phyloP scores from a whole-genome alignment of 1,140 invertebrate genomes.

The Anastrepha ludens region DNA sequence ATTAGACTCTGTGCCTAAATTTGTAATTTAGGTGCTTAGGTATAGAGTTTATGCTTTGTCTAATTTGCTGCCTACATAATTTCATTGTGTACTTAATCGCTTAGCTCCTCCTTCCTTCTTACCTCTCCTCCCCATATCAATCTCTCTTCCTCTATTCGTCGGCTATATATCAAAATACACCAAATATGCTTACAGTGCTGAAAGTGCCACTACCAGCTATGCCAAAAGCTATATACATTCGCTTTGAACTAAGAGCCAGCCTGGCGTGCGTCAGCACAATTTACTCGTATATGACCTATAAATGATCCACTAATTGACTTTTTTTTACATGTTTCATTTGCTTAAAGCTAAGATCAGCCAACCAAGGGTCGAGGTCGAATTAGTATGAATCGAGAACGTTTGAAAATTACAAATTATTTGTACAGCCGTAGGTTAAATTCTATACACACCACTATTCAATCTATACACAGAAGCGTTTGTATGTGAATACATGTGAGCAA shows the following conservation, averaged over 20 bases:
- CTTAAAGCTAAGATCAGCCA: slow-evolving; percentile 3
- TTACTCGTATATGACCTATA: slow-evolving; percentile 16
- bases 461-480: no score
- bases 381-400: slow-evolving; percentile 1
- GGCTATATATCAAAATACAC: background rate
- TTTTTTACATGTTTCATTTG: slow-evolving; percentile 3
- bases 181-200: background rate
- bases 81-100: slow-evolving; percentile 21
- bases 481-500: background rate
- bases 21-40: background rate
- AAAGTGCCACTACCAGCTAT: background rate
- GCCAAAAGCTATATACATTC: background rate
- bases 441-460: background rate
- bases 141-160: background rate
- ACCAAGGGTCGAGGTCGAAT: slow-evolving; percentile 40
- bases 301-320: slow-evolving; percentile 48
- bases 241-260: background rate
- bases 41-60: slow-evolving; percentile 19
- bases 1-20: slow-evolving; percentile 27
- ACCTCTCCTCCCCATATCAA: background rate
- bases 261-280: slow-evolving; percentile 1
- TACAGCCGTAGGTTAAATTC: background rate
- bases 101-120: background rate
- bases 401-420: slow-evolving; percentile 9
- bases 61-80: slow-evolving; percentile 15